Evolutionary conservation across 2,797 vertebrate genomes (phyloP).

Genomic region (Pangasius mekongensis): DNA sequence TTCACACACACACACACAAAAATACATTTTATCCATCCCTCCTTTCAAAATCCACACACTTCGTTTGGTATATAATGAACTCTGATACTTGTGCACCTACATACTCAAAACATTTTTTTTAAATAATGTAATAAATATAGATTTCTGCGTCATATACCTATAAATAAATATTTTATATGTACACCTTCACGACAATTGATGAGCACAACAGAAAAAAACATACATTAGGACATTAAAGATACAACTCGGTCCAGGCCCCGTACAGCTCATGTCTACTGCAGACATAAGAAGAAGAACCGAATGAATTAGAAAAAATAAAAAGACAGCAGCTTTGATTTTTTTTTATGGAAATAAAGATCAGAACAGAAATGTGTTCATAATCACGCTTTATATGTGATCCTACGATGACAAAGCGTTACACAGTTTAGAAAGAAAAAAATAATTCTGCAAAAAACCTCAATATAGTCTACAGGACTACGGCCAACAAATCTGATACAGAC

Average conservation of each 20-base stretch:
- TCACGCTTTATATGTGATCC: background rate
- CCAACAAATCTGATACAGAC: conserved; percentile 51
- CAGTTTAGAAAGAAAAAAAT: conserved; percentile 38
- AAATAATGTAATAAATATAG: conserved; percentile 62
- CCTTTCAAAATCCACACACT: conserved; percentile 27
- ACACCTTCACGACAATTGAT: conserved; percentile 56
- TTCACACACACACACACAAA: background rate
- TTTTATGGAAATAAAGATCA: conserved; percentile 33
- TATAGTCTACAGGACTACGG: conserved; percentile 36
- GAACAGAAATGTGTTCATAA: conserved; percentile 6
- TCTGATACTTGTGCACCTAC: conserved; percentile 32
- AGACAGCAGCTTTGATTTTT: conserved; percentile 32
- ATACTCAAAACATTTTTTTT: conserved; percentile 36
- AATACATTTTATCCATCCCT: conserved; percentile 23
- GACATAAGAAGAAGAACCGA: conserved; percentile 11
- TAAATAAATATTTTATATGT: conserved; percentile 59
- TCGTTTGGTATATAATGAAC: conserved; percentile 41
- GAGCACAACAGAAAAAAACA: conserved; percentile 45
- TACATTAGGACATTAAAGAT: conserved; percentile 39
- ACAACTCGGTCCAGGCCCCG: conserved; percentile 32
- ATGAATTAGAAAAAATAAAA: background rate
- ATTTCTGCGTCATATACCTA: conserved; percentile 52
- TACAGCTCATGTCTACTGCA: conserved; percentile 28
- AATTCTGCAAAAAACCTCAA: conserved; percentile 40
- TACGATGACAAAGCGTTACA: background rate